Evolutionary conservation across 2,888 invertebrate species (phyloP).

Genomic region (Unio pictorum): DNA sequence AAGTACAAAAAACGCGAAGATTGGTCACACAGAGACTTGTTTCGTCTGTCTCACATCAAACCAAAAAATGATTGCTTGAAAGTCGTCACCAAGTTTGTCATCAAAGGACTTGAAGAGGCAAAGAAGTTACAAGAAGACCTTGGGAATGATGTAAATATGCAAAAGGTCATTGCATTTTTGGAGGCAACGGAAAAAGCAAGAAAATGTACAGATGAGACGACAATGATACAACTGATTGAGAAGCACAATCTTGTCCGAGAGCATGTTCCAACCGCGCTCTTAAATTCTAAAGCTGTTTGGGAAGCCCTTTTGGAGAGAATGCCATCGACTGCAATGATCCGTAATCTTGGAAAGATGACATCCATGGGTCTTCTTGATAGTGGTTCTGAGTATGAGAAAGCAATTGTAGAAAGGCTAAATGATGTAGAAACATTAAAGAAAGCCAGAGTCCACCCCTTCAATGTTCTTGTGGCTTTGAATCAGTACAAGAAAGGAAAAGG

Average conservation of each 20-base stretch:
- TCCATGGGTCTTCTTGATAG: slow-evolving; percentile 27
- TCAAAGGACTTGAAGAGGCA: slow-evolving; percentile 51
- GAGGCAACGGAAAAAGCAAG: slow-evolving; percentile 59
- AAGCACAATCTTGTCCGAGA: slow-evolving; percentile 77
- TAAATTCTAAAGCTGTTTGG: slow-evolving; percentile 78
- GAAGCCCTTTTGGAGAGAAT: slow-evolving; percentile 67
- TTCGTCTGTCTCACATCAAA: slow-evolving; percentile 68
- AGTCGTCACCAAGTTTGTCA: slow-evolving; percentile 41
- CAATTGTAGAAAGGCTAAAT: slow-evolving; percentile 48
- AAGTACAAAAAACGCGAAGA: slow-evolving; percentile 79
- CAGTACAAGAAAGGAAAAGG: slow-evolving; percentile 65
- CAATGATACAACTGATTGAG: slow-evolving; percentile 50
- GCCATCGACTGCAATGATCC: slow-evolving; percentile 71
- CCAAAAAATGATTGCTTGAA: slow-evolving; percentile 33
- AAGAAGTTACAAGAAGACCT: slow-evolving; percentile 29
- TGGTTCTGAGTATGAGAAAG: slow-evolving; percentile 31
- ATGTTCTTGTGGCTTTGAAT: slow-evolving; percentile 63
- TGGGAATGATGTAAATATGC: slow-evolving; percentile 16
- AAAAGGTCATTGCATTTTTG: slow-evolving; percentile 49
- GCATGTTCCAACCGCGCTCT: slow-evolving; percentile 80
- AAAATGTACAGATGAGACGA: slow-evolving; percentile 41
- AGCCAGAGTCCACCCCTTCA: slow-evolving; percentile 69
- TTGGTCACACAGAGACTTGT: slow-evolving; percentile 82
- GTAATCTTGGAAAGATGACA: slow-evolving; percentile 65
- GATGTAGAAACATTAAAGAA: slow-evolving; percentile 47